Percentiles rank a stretch among this genome's conserved stretches.
Evolutionary conservation across 2,113 vertebrate genomes (phyloP).

Genomic region (Narcine bancroftii): DNA sequence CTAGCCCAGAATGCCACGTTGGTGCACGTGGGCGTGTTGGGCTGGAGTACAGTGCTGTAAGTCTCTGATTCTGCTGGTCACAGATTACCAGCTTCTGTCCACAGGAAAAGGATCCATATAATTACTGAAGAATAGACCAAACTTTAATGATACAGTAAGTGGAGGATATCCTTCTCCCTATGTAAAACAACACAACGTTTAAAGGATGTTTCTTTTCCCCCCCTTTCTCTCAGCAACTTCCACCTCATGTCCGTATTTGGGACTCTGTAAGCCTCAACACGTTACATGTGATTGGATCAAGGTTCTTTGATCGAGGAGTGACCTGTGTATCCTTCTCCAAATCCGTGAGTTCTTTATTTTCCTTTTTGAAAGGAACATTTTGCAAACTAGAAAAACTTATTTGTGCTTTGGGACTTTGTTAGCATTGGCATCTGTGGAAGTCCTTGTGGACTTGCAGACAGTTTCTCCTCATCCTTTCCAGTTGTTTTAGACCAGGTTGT

Average conservation of each 20-base stretch:
- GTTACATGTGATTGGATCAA: constrained; percentile 74
- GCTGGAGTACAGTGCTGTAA: no score
- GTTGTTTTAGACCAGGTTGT: background rate
- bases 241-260: constrained; percentile 79
- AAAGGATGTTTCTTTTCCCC: background rate
- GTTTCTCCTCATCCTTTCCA: background rate
- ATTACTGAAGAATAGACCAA: background rate
- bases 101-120: background rate
- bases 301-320: constrained; percentile 73
- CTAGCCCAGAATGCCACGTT: no score
- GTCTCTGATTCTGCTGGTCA: no score
- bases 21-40: no score
- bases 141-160: background rate
- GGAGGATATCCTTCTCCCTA: background rate
- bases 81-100: background rate
- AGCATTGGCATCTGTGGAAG: background rate
- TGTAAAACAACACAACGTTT: no score
- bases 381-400: background rate
- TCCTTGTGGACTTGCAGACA: no score
- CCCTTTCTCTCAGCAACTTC: constrained; percentile 53
- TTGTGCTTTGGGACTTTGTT: background rate
- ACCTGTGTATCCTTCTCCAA: constrained; percentile 83
- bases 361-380: background rate
- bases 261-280: constrained; percentile 86
- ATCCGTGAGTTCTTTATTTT: constrained; percentile 58